Percentiles rank a stretch among this genome's conserved stretches.
Conservation (phyloP, 2,888 invertebrate species). For the Pollenia griseotomentosa region DNA sequence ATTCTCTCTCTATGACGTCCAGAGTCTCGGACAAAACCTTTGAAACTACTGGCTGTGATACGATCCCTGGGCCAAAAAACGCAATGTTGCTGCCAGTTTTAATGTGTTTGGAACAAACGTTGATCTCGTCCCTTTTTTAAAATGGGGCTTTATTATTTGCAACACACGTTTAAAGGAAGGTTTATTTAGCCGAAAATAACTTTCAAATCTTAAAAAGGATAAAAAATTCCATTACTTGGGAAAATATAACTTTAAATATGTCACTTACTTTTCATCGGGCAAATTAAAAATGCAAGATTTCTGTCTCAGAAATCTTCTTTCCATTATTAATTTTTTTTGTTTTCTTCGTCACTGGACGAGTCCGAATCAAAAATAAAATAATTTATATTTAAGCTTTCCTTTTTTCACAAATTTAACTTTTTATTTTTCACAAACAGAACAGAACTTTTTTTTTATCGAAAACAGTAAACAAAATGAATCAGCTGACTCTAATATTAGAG, state of each 20-base stretch:
- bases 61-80: too few species aligned
- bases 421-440: not conserved
- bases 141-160: not conserved
- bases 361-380: not conserved
- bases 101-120: not conserved
- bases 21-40: constrained; percentile 29
- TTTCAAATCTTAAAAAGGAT: not conserved
- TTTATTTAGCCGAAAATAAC: too few species aligned
- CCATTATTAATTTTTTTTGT: too few species aligned
- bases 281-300: not conserved
- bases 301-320: constrained; percentile 7
- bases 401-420: not conserved
- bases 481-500: not conserved
- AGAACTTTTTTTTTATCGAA: not conserved
- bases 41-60: constrained; percentile 11
- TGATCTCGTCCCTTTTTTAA: not conserved
- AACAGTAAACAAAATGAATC: not conserved
- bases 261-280: constrained; percentile 11
- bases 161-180: not conserved
- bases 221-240: not conserved
- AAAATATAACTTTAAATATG: too few species aligned
- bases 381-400: not conserved
- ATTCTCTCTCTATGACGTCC: constrained; percentile 11
- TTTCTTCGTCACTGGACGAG: too few species aligned
- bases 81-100: not conserved